Evolutionary conservation across 1,140 invertebrate genomes (phyloP), one percentile per base, ranked within the genome.

Genomic region (Brachystomella parvula): DNA sequence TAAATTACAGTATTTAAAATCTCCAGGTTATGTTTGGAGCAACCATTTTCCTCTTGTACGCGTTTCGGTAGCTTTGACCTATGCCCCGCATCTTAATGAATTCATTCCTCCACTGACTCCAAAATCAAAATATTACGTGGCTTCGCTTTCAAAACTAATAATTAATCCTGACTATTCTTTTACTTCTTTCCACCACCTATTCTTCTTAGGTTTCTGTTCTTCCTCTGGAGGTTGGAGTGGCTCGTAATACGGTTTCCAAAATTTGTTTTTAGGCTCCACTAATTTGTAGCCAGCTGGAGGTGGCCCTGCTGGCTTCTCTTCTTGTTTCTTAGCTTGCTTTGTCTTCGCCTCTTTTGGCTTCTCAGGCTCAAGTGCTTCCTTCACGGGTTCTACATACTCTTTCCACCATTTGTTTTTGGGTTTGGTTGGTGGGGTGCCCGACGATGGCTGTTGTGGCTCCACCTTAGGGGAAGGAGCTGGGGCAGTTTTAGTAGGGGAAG

Each of bases 131-230:
- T n/a, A n/a, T n/a, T n/a, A n/a, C n/a, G n/a, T n/a, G n/a, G n/a
- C n/a, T n/a, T n/a, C n/a, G n/a, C n/a, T n/a, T n/a, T n/a, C n/a
- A n/a, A n/a, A 44, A 44, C 39, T n/a, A 44, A 44, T 44, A 44
- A 44, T 44, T 12, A 9, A 9, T 44, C 39, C 39, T n/a, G n/a
- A 44, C 39, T 9, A 44, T 9, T 53, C 9, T 53, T 53, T 53
- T 53, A 53, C 49, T n/a, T 62, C 60, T 62, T 62, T 56, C 12
- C 29, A 35, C 60, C 60, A 62, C 31, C 44, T 62, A 29, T 62
- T 62, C 33, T 62, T 62, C 12, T 53, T 53, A 6, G 49, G 49
- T 39, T 24, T 24, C 24, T 53, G 49, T 9, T 3, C 49, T 53
- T 53, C n/a, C n/a, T n/a, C n/a, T n/a, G n/a, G n/a, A 24, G 49